These are phyloP conservation scores for Benthosema pterotum DNA, from an alignment of 2,797 vertebrate genomes.

Conservation along the genomic window DNA sequence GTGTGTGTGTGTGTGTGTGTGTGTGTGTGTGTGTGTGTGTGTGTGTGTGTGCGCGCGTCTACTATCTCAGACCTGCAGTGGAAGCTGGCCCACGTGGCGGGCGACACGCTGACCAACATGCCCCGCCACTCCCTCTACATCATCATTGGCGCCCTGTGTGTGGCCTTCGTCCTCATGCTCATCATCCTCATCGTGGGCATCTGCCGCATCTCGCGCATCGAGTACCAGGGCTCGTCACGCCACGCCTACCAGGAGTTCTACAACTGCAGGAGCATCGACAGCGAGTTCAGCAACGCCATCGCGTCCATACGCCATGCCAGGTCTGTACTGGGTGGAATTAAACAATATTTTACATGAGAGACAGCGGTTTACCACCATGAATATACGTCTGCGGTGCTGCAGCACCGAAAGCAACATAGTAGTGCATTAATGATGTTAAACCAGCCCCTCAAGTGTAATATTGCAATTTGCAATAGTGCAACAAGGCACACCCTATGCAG, in stretches of 20 bases:
- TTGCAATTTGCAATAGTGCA: too few species aligned
- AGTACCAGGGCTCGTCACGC: slow-evolving; percentile 96
- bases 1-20: slow-evolving; percentile 6
- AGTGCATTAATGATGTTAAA: too few species aligned
- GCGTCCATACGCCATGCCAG: slow-evolving; percentile 97
- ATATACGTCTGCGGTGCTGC: too few species aligned
- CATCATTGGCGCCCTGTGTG: slow-evolving; percentile 96
- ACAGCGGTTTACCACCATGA: too few species aligned
- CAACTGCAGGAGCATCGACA: slow-evolving; percentile 98
- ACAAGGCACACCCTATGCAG: too few species aligned
- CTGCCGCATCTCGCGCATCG: slow-evolving; percentile 98
- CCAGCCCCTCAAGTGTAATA: too few species aligned
- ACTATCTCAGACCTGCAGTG: slow-evolving; percentile 89
- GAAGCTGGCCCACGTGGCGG: slow-evolving; percentile 92
- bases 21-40: slow-evolving; percentile 14
- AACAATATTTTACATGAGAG: too few species aligned
- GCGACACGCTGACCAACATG: slow-evolving; percentile 91
- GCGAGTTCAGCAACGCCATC: slow-evolving; percentile 95
- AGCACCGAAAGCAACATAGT: too few species aligned
- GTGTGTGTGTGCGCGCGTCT: slow-evolving; percentile 18
- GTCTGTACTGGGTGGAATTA: slow-evolving; percentile 76
- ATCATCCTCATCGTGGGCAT: slow-evolving; percentile 99
- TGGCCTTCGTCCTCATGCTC: slow-evolving; percentile 97
- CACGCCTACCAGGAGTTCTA: slow-evolving; percentile 98
- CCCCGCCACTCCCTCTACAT: slow-evolving; percentile 97